A percentile compares a stretch with the other conserved stretches of the same genome.
Conservation (phyloP, 2,797 vertebrate species). For the Muraenolepis orangiensis region DNA sequence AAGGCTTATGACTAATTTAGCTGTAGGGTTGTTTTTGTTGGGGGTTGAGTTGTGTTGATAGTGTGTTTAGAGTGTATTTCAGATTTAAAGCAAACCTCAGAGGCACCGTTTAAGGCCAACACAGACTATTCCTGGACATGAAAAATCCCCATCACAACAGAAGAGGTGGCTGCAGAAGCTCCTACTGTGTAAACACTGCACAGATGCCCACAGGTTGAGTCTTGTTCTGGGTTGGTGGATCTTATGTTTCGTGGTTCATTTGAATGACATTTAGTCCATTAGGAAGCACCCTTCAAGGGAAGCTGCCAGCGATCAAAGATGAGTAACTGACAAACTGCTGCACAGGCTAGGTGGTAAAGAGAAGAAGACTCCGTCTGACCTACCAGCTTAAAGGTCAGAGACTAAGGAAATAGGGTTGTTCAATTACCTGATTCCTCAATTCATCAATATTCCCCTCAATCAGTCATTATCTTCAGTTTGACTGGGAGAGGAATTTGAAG, state of each 20-base stretch:
- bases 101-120: slow-evolving; percentile 49
- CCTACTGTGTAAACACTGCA: slow-evolving; percentile 12
- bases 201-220: slow-evolving; percentile 25
- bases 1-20: slow-evolving; percentile 52
- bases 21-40: slow-evolving; percentile 34
- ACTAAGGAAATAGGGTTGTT: not conserved
- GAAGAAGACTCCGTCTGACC: too few relatives aligned
- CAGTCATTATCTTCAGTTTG: not conserved
- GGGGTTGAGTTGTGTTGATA: slow-evolving; percentile 60
- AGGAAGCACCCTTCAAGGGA: not conserved
- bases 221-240: slow-evolving; percentile 15
- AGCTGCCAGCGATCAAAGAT: not conserved
- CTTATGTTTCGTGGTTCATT: slow-evolving; percentile 12
- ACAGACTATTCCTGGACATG: slow-evolving; percentile 65
- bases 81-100: slow-evolving; percentile 64
- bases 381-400: not conserved
- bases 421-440: not conserved
- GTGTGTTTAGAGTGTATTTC: slow-evolving; percentile 66
- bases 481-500: not conserved
- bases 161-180: slow-evolving; percentile 45
- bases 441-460: not conserved
- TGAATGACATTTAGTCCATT: not conserved
- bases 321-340: not conserved
- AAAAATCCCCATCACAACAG: slow-evolving; percentile 56
- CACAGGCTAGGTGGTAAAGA: not conserved